Conservation (phyloP, 2,888 invertebrate species). For the Melinaea menophilus region DNA sequence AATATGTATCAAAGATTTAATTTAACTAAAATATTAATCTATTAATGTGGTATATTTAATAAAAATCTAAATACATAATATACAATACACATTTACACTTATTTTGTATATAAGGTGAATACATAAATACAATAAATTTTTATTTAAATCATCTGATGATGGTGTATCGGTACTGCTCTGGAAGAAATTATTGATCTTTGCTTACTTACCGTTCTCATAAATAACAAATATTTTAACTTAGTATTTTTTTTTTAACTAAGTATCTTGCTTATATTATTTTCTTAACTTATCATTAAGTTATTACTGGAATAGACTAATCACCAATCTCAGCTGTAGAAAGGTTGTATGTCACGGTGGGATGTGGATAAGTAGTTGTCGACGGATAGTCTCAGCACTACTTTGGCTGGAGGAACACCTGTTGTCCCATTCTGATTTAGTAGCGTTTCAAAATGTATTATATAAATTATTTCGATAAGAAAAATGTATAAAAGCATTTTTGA, state of each 20-base stretch:
- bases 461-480: neutral
- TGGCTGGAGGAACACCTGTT: slow-evolving; percentile 67
- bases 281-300: neutral
- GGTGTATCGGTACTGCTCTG: slow-evolving; percentile 1
- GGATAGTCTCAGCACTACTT: no score
- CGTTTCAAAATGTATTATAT: no score
- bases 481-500: neutral
- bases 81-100: no score
- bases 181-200: neutral
- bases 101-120: neutral
- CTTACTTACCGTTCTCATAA: neutral
- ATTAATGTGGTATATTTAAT: no score
- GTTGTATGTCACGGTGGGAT: no score
- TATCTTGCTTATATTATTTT: no score
- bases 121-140: neutral
- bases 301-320: slow-evolving; percentile 30
- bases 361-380: no score
- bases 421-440: slow-evolving; percentile 61
- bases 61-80: no score
- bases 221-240: no score
- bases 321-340: slow-evolving; percentile 55
- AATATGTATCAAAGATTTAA: no score
- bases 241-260: no score
- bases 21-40: no score
- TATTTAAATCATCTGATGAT: neutral